Base-by-base conservation (phyloP, 2,888 invertebrate species). In the Isoperla grammatica region DNA sequence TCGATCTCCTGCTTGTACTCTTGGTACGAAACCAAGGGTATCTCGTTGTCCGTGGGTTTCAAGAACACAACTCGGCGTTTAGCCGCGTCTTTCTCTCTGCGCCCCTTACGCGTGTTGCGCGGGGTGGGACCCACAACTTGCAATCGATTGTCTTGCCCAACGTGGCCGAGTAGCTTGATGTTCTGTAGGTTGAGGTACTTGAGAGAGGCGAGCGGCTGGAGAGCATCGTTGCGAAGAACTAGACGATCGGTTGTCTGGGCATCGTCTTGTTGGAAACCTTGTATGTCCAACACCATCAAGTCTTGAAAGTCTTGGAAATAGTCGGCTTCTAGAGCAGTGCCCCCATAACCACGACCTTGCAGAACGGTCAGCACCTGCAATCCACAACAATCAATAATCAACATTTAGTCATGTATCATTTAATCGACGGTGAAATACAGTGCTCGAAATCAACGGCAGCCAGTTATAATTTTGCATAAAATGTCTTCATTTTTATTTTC, bases 11-110 rank as follows among this genome's bases (percentile, higher is more conserved):
- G 77, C 63, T 81, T 78, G 67, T 84, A 86, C 49, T 81, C 77
- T 59, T 81, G 80, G 66, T 86, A 86, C 0, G 86, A 83, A 35
- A 86, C 69, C 45, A 86, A 79, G 68, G 82, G 80, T 22, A 78
- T 74, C 43, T 78, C 75, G 11, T 46, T 45, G 11, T 56, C 58
- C 6, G 60, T 59, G 6, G 63, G 61, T 11, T 61, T 48, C n/a
- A 65, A 48, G 40, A 64, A 61, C 8, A 62, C 63, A 6, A 64
- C 57, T 4, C 46, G 50, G n/a, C 40, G 12, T 17, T 50, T 11
- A 13, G 45, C 39, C 8, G 17, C 23, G 22, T 42, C 12, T 23
- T 54, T 42, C 17, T 23, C 11, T 2, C 22, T 46, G 22, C 35
- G 42, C 5, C 49, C 19, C 19, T 11, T 22, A 17, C 13, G 20